Percentiles rank a stretch among this genome's conserved stretches.
Conservation (phyloP, 1,140 invertebrate species). For the Harlomillsia oculata region DNA sequence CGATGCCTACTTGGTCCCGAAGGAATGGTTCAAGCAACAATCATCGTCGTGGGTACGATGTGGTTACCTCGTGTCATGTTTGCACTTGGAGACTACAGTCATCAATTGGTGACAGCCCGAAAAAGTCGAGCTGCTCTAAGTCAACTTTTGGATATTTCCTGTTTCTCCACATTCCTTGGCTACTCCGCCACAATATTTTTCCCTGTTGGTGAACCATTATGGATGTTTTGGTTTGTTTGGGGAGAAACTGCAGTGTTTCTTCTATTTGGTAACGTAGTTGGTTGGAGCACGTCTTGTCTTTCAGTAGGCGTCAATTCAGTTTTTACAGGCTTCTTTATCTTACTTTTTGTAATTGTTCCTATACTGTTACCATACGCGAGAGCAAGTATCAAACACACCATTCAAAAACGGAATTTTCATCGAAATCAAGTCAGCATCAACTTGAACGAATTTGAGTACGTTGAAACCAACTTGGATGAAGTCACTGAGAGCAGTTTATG, state of each 20-base stretch:
- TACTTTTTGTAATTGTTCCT: slow-evolving; percentile 27
- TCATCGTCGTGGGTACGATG: slow-evolving; percentile 2
- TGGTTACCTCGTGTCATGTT: slow-evolving; percentile 20
- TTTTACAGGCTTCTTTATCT: slow-evolving; percentile 14
- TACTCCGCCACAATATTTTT: slow-evolving; percentile 30
- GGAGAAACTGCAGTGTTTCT: slow-evolving; percentile 18
- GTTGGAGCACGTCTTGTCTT: slow-evolving; percentile 2
- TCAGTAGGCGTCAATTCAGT: slow-evolving; percentile 13
- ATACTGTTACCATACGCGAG: slow-evolving; percentile 18
- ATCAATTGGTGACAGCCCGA: background rate
- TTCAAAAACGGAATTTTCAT: no score
- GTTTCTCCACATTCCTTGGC: slow-evolving; percentile 14
- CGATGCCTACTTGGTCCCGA: slow-evolving; percentile 1
- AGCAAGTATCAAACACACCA: slow-evolving; percentile 14
- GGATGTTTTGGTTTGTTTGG: slow-evolving; percentile 32
- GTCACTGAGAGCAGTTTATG: no score
- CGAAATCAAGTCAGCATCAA: no score
- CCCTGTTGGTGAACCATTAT: slow-evolving; percentile 25
- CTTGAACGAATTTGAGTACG: no score
- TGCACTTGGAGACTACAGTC: slow-evolving; percentile 16
- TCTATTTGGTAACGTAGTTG: slow-evolving; percentile 14
- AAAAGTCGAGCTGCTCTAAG: background rate
- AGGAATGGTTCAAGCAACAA: background rate
- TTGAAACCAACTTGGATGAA: no score
- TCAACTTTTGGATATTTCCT: background rate